Evolutionary conservation across 1,140 invertebrate species (phyloP), one percentile per base, ranked within the genome.

Genomic region (Zaprionus inermis): DNA sequence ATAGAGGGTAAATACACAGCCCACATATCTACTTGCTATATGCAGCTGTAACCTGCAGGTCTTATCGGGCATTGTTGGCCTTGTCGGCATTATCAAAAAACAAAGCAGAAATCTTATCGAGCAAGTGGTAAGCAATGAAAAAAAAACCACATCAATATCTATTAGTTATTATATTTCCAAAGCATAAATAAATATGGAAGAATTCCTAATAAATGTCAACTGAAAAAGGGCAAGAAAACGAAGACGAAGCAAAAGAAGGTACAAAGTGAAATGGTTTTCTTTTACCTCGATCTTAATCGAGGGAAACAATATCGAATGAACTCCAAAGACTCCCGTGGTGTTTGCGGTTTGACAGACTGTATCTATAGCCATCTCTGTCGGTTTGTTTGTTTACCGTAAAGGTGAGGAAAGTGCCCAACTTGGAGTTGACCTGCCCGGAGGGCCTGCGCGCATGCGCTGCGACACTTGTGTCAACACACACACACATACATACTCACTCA

Each of bases 261-360:
- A 65, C 63, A 52, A 71, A 70, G 75, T 10, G 6, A 76, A 86
- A 86, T 88, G 83, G 82, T 86, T 86, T 83, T 68, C 5, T 70
- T 79, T 54, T 68, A 36, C 56, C 52, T 16, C 72, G 84, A 84
- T 88, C 77, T 70, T 71, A 88, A 85, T 85, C 84, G 58, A 76
- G 66, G 49, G 57, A 60, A 78, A 88, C 79, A 86, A 79, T 86
- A 88, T 83, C 83, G 75, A 89, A 83, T 86, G 79, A 79, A 85
- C 82, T 69, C 72, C 72, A 51, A 63, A 59, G 82, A 76, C 79
- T 79, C 83, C 83, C 83, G 77, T 69, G 79, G 83, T 86, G 79
- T 74, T 65, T 83, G 83, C 71, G 83, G 83, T 79, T 76, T 61
- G 73, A 78, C 76, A 74, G 54, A 56, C 54, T 54, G 30, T 61